Base-by-base conservation (phyloP, 53 echinoderm and acorn worm species). In the Hippasteria phrygiana region DNA sequence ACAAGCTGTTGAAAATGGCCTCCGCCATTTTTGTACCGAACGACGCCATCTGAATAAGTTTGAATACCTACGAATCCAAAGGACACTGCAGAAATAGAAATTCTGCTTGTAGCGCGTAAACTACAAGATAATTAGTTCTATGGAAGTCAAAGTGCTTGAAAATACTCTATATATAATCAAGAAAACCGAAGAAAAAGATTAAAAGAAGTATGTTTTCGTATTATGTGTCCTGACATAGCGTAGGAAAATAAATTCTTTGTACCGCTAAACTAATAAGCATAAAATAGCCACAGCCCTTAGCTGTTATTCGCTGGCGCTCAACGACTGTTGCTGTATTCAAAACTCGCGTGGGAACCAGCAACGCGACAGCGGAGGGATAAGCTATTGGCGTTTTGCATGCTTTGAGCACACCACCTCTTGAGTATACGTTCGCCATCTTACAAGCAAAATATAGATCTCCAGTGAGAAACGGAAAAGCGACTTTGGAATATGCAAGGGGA, bases 1-100 rank as follows among this genome's bases (percentile, higher is more conserved):
- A 70, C 85, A 85, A 31, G 70, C 85, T 85, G 85, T 85, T 85
- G 64, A 85, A 85, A 70, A 85, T 85, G 20, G 85, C 85, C 85
- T 85, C 85, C 71, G 85, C 85, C 85, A 85, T 85, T 85, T 85
- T 85, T 38, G 53, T 35, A 51, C 51, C 46, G 27, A 69, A 69
- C 71, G 71, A 50, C 50, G 71, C 71, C 51, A 35, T 71, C 35
- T 69, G 31, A 11, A 37, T 22, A 48, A 43, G 33, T 48, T 82
- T 71, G 8, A 70, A 71, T 20, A 34, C 71, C 54, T 71, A 85
- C 85, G 71, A 11, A n/a, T 7, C 0, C 5, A 18, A 35, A 34
- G 85, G 85, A 35, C 76, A 53, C 12, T 1, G 20, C 0, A 24
- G 26, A 22, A 59, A 22, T 22, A 8, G 26, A 4, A 17, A 17